Base-by-base conservation (phyloP, 92 coral and sea anemone genomes). In the Porites rus region DNA sequence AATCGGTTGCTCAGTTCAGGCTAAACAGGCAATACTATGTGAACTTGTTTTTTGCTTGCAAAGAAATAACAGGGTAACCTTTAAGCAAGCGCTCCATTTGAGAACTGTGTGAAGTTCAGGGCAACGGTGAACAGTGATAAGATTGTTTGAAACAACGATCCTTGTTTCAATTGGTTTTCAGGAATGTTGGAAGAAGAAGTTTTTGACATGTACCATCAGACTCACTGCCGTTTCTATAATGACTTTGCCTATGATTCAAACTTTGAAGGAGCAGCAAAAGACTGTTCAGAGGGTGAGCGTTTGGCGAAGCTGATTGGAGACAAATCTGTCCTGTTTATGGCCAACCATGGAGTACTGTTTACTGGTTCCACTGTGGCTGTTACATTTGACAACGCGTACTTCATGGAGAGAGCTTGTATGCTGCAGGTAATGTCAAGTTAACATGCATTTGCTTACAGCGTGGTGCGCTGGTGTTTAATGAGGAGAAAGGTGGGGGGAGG, bases 351-450 rank as follows among this genome's bases (percentile, higher is more conserved):
- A 19, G 95, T 94, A 20, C 51, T 87, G 53, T 89, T 94, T 50
- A 84, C 86, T 53, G 98, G 86, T 56, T 53, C 72, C 13, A 79
- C 74, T 52, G 98, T 88, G 7, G 98, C 98, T 13, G 70, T 77
- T 13, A 87, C 95, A 38, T 94, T 94, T 72, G 85, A 87, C 76
- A 84, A 89, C 53, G 73, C 71, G 1, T 92, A 92, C 80, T 92
- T 86, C 58, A 76, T 94, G 86, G 95, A 94, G 69, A 86, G 98
- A 13, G 92, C 98, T 67, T 94, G 98, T 70, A 71, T 79, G 92
- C 69, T 80, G 76, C 98, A 94, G 95, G 98, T 94, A 79, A 51
- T 1, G 7, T 10, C 2, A 67, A 14, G 11, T 56, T 10, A 56
- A 56, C 61, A 56, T 10, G 5, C 11, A 2, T 56, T 14, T 0